phyloP scores from a whole-genome alignment of 2,888 invertebrate species.

The Xestia rhomboidea region DNA sequence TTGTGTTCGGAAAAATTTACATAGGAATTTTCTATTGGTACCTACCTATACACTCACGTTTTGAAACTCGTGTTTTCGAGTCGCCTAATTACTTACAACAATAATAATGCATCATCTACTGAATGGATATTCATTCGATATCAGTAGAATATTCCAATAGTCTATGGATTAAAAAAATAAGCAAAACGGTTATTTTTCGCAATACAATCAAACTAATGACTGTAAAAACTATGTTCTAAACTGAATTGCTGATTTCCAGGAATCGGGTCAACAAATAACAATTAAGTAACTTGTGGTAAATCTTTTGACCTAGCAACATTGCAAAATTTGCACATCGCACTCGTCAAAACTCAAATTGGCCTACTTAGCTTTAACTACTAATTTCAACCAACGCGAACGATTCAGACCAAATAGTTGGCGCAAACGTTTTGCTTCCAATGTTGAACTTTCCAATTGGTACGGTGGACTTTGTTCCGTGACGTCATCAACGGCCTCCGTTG shows the following conservation, averaged over 20 bases:
- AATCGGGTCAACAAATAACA: constrained; percentile 7
- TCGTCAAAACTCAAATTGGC: constrained; percentile 58
- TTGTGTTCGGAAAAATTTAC: constrained; percentile 9
- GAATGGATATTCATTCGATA: neutral
- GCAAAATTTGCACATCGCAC: constrained; percentile 52
- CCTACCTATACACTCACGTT: neutral
- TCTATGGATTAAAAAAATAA: constrained; percentile 27
- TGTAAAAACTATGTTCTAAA: constrained; percentile 13
- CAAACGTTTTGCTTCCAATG: constrained; percentile 66
- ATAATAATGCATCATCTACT: constrained; percentile 20
- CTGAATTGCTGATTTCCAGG: constrained; percentile 17
- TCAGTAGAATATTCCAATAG: neutral
- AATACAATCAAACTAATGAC: constrained; percentile 27
- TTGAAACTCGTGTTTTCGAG: constrained; percentile 23
- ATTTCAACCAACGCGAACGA: constrained; percentile 59
- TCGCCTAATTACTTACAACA: constrained; percentile 13
- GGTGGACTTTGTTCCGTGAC: constrained; percentile 81
- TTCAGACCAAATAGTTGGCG: constrained; percentile 67
- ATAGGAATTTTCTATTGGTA: neutral
- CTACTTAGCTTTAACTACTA: constrained; percentile 57
- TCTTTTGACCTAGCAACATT: constrained; percentile 31
- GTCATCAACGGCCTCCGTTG: constrained; percentile 75
- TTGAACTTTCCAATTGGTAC: constrained; percentile 83
- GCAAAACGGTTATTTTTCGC: constrained; percentile 22
- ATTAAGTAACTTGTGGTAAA: neutral